A percentile compares a stretch with the other conserved stretches of the same genome.
Conservation (phyloP, 2,113 vertebrate genomes). For the Mobula hypostoma region DNA sequence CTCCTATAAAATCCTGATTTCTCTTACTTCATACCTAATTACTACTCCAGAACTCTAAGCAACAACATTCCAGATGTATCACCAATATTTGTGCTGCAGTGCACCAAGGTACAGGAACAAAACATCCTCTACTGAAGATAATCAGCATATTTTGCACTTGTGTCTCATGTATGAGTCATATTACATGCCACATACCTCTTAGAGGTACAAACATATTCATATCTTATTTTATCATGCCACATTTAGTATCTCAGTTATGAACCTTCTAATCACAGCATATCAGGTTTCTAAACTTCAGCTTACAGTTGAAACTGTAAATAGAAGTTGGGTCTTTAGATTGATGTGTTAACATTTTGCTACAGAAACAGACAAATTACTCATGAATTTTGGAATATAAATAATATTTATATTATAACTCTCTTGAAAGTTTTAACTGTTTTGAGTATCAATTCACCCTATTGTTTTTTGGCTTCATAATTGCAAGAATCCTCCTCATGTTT, state of each 20-base stretch:
- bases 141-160: too few relatives aligned
- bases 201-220: too few relatives aligned
- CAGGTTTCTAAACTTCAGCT: background rate
- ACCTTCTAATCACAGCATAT: background rate
- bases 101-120: too few relatives aligned
- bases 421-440: background rate
- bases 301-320: background rate
- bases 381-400: background rate
- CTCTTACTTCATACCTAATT: too few relatives aligned
- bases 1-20: too few relatives aligned
- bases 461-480: background rate
- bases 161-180: too few relatives aligned
- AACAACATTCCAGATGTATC: too few relatives aligned
- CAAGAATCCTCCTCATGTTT: background rate
- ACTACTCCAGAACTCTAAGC: too few relatives aligned
- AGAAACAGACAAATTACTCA: background rate
- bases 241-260: background rate
- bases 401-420: background rate
- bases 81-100: too few relatives aligned
- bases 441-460: background rate
- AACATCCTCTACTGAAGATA: too few relatives aligned
- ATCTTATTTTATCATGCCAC: too few relatives aligned
- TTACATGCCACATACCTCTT: too few relatives aligned
- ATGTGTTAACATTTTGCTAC: background rate
- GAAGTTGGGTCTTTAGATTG: background rate